Percentiles rank a stretch among this genome's conserved stretches.
Evolutionary conservation across 2,888 invertebrate species (phyloP).

Genomic region (Orchesella flavescens): DNA sequence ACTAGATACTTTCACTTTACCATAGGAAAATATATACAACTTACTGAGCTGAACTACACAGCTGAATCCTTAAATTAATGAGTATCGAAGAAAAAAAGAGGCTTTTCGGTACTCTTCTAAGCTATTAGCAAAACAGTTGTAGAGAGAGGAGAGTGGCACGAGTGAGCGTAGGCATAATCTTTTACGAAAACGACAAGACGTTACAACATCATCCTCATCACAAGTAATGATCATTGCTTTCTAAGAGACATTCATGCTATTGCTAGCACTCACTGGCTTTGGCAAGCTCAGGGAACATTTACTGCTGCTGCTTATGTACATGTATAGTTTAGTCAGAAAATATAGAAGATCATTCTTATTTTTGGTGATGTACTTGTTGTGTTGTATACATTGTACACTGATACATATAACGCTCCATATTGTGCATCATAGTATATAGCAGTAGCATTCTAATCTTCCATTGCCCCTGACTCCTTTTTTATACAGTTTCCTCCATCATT

Average conservation of each 20-base stretch:
- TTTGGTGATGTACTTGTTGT: too few species aligned
- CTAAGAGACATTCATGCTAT: constrained; percentile 48
- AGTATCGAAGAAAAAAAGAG: constrained; percentile 32
- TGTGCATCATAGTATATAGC: not conserved
- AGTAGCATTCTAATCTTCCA: constrained; percentile 1
- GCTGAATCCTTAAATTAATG: constrained; percentile 53
- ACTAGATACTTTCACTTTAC: not conserved
- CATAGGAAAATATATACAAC: not conserved
- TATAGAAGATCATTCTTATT: constrained; percentile 23
- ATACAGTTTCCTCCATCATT: constrained; percentile 9
- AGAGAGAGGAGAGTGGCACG: too few species aligned
- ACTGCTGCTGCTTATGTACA: not conserved
- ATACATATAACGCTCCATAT: too few species aligned
- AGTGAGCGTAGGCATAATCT: constrained; percentile 29
- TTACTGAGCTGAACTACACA: constrained; percentile 19
- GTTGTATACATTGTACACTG: too few species aligned
- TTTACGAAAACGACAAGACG: not conserved
- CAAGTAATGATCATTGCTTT: constrained; percentile 59
- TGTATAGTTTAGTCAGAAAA: constrained; percentile 2
- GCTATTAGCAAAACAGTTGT: constrained; percentile 50
- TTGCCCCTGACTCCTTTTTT: not conserved
- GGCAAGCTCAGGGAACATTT: not conserved
- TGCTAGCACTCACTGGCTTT: not conserved
- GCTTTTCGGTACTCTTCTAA: constrained; percentile 8
- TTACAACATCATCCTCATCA: constrained; percentile 33